These are phyloP conservation scores for Orchesellides sinensis DNA, from an alignment of 2,888 invertebrate genomes.

Conservation along the genomic window DNA sequence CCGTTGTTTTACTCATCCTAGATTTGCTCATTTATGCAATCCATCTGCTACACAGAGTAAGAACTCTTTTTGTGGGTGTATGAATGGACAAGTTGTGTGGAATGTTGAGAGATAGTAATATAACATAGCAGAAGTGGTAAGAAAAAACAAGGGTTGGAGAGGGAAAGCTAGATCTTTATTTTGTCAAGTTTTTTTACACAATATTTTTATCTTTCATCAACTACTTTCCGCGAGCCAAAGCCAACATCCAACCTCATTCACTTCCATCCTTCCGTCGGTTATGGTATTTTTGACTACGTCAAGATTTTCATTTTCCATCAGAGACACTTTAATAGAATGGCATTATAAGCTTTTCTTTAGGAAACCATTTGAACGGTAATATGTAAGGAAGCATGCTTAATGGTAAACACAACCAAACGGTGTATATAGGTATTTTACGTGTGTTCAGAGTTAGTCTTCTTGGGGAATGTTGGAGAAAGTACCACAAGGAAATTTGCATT, in stretches of 20 bases:
- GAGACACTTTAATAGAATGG: slow-evolving; percentile 12
- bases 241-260: neutral
- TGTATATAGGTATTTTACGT: too few species aligned
- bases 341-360: neutral
- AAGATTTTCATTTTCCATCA: neutral
- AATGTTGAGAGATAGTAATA: too few species aligned
- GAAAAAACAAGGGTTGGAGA: too few species aligned
- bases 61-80: too few species aligned
- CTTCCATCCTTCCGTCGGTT: too few species aligned
- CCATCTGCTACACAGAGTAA: too few species aligned
- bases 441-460: too few species aligned
- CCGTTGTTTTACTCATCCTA: too few species aligned
- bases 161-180: slow-evolving; percentile 24
- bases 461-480: neutral
- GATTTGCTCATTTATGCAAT: too few species aligned
- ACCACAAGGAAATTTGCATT: slow-evolving; percentile 36
- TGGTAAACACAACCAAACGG: neutral
- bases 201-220: neutral
- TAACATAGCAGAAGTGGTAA: neutral
- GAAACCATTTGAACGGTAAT: neutral
- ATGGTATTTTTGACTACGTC: too few species aligned
- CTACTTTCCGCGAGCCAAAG: neutral
- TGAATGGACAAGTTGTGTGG: too few species aligned
- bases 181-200: slow-evolving; percentile 12
- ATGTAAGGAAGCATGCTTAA: neutral